Conservation (phyloP, 2,797 vertebrate genomes). For the Leptoclinus maculatus region DNA sequence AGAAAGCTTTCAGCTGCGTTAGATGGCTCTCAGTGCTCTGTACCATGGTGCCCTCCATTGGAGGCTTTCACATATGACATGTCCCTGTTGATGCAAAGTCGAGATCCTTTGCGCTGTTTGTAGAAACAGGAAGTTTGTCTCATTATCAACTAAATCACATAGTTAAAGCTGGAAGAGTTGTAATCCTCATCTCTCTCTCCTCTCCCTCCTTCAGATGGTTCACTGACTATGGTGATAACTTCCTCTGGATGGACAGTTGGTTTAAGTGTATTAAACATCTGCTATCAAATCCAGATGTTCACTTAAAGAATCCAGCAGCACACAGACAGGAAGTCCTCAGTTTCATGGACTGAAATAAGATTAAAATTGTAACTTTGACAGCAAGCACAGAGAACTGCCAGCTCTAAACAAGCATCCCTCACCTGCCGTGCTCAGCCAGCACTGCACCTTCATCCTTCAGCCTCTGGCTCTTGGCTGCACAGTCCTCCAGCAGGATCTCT, state of each 20-base stretch:
- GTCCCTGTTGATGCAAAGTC: not conserved
- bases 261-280: not conserved
- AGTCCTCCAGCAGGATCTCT: constrained; percentile 87
- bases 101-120: not conserved
- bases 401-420: constrained; percentile 13
- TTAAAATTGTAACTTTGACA: not conserved
- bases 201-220: not conserved
- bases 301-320: not conserved
- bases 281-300: not conserved
- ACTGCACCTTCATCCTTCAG: constrained; percentile 90
- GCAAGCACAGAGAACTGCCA: no score
- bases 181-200: not conserved
- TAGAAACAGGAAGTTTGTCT: not conserved
- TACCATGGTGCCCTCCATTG: constrained; percentile 61
- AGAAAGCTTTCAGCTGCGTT: not conserved
- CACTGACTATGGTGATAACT: not conserved
- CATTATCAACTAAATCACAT: not conserved
- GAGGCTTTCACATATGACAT: constrained; percentile 9
- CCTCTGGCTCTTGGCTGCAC: constrained; percentile 84
- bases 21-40: not conserved
- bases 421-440: constrained; percentile 92
- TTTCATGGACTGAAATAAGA: not conserved
- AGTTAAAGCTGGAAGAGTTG: not conserved
- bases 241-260: not conserved
- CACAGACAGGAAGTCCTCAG: not conserved